Percentiles rank a stretch among this genome's conserved stretches.
Conservation (phyloP, 2,797 vertebrate genomes). For the Parotocinclus haroldoi region DNA sequence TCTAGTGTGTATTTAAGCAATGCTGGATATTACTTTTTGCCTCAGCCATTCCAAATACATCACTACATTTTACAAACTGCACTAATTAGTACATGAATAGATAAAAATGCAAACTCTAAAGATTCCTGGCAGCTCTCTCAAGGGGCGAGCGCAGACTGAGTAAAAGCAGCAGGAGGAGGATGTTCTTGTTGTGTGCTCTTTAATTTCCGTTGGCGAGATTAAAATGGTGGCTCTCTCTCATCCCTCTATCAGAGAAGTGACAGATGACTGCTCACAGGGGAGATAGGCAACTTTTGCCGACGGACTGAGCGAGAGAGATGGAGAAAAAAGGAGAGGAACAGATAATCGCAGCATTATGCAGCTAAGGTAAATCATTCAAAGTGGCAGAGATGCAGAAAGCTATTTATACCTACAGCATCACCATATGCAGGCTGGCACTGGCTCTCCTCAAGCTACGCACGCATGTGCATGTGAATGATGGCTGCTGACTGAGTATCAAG, state of each 20-base stretch:
- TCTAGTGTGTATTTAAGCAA: neutral
- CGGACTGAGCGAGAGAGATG: slow-evolving; percentile 18
- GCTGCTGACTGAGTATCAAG: slow-evolving; percentile 36
- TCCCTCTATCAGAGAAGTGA: slow-evolving; percentile 43
- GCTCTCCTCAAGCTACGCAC: slow-evolving; percentile 7
- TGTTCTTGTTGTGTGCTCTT: slow-evolving; percentile 40
- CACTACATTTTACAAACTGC: neutral
- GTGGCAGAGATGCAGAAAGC: slow-evolving; percentile 59
- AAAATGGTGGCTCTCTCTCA: slow-evolving; percentile 45
- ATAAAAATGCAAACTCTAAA: slow-evolving; percentile 21
- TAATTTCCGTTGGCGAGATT: slow-evolving; percentile 49
- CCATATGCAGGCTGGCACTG: slow-evolving; percentile 27
- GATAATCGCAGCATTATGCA: slow-evolving; percentile 73
- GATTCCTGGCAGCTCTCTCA: slow-evolving; percentile 27
- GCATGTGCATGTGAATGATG: slow-evolving; percentile 31
- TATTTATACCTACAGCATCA: slow-evolving; percentile 61
- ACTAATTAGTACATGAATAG: slow-evolving; percentile 15
- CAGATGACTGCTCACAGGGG: slow-evolving; percentile 47
- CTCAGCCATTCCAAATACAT: neutral
- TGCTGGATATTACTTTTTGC: neutral
- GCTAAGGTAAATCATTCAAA: slow-evolving; percentile 71
- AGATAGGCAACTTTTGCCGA: slow-evolving; percentile 39
- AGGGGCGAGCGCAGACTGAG: slow-evolving; percentile 9
- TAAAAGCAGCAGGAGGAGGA: slow-evolving; percentile 26
- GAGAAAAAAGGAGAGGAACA: slow-evolving; percentile 49